Evolutionary conservation across 2,888 invertebrate genomes (phyloP).

Genomic region (Poecilus cupreus): DNA sequence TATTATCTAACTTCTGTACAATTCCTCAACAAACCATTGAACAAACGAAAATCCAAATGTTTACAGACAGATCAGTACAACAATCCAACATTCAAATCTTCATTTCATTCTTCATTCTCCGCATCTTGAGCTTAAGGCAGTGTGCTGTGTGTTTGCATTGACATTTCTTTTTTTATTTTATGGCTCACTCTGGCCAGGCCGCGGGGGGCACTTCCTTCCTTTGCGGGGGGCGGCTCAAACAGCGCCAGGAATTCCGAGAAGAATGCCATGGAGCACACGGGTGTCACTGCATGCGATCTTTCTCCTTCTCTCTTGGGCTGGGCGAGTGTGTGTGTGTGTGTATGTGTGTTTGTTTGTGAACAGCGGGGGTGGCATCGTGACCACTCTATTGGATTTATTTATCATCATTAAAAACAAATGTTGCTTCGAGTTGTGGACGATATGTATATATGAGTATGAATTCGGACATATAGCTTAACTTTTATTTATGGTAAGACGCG

Average conservation of each 20-base stretch:
- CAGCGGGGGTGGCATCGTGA: constrained; percentile 51
- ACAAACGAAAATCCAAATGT: constrained; percentile 1
- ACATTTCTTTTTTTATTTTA: constrained; percentile 66
- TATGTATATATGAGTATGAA: constrained; percentile 5
- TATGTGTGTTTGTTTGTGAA: constrained; percentile 35
- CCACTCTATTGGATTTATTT: constrained; percentile 56
- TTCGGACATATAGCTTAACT: constrained; percentile 5
- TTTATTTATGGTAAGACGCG: not conserved
- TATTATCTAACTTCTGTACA: not conserved
- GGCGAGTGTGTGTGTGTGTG: not conserved
- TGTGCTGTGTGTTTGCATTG: constrained; percentile 61
- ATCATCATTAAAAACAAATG: constrained; percentile 57
- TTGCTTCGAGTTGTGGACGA: constrained; percentile 20
- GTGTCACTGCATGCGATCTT: constrained; percentile 61
- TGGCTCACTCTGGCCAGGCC: constrained; percentile 65
- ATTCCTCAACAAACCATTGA: not conserved
- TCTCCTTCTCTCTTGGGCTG: not conserved
- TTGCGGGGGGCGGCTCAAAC: constrained; percentile 65
- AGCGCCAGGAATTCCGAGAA: constrained; percentile 63
- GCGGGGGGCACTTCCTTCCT: constrained; percentile 66
- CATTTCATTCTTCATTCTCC: not conserved
- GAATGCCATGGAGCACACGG: constrained; percentile 50
- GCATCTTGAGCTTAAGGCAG: not conserved
- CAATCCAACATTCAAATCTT: constrained; percentile 7
- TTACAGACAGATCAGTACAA: constrained; percentile 20